Percentiles rank a stretch among this genome's conserved stretches.
phyloP scores from a whole-genome alignment of 2,113 vertebrate genomes.

The Phylloscopus trochiloides region DNA sequence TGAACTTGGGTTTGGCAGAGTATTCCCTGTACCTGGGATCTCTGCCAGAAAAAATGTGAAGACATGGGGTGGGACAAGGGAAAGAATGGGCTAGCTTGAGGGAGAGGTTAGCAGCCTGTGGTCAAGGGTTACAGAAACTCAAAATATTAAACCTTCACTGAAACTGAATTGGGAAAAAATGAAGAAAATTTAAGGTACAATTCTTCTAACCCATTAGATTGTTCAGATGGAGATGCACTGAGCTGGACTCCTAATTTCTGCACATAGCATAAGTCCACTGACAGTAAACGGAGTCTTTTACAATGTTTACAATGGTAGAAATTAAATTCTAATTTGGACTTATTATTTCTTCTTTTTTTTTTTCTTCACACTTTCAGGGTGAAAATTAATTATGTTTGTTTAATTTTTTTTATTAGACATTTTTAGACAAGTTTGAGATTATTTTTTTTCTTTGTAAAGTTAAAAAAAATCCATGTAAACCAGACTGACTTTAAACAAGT shows the following conservation, averaged over 20 bases:
- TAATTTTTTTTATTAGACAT: not conserved
- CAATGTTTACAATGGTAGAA: not conserved
- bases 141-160: not conserved
- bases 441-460: not conserved
- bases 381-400: not conserved
- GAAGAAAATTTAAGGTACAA: not conserved
- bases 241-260: not conserved
- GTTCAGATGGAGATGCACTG: not conserved
- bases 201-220: not conserved
- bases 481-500: not conserved
- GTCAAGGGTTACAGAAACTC: not conserved
- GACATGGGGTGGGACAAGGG: not conserved
- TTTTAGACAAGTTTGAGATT: not conserved
- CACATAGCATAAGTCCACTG: not conserved
- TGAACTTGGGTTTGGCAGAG: slow-evolving; percentile 45
- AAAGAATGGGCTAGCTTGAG: not conserved
- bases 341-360: not conserved
- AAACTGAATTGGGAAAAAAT: not conserved
- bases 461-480: not conserved
- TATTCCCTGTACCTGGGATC: not conserved
- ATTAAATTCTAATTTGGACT: not conserved
- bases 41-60: slow-evolving; percentile 18
- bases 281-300: not conserved
- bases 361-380: not conserved
- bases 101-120: slow-evolving; percentile 11